A percentile compares a stretch with the other conserved stretches of the same genome.
These are phyloP conservation scores for Salvator merianae DNA, from an alignment of 2,113 vertebrate species.

Conservation along the genomic window DNA sequence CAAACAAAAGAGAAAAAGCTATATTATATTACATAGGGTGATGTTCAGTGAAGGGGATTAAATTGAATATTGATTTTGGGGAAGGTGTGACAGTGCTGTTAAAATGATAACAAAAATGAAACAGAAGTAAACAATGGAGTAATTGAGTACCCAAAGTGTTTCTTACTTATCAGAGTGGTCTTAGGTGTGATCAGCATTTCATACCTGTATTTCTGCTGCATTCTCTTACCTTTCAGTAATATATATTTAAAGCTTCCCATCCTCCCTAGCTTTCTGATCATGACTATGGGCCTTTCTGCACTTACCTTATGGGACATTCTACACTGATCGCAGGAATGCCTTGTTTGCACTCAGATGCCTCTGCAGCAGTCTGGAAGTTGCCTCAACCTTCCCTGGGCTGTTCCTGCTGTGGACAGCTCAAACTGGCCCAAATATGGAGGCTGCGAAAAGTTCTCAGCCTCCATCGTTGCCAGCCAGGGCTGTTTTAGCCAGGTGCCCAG, in stretches of 20 bases:
- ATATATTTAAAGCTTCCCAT: neutral
- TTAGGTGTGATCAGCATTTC: neutral
- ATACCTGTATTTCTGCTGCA: neutral
- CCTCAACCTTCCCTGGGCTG: too few species aligned
- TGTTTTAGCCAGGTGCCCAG: too few species aligned
- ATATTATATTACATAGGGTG: slow-evolving; percentile 44
- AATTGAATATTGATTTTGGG: slow-evolving; percentile 69
- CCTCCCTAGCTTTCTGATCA: neutral
- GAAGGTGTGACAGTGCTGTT: slow-evolving; percentile 58
- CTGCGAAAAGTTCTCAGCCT: too few species aligned
- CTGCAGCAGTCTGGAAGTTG: too few species aligned
- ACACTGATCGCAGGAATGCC: too few species aligned
- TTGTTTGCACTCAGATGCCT: too few species aligned
- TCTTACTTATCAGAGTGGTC: neutral
- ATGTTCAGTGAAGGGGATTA: slow-evolving; percentile 57
- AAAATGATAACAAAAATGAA: slow-evolving; percentile 37
- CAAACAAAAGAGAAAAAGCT: slow-evolving; percentile 53
- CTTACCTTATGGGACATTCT: too few species aligned
- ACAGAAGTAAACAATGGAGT: slow-evolving; percentile 38
- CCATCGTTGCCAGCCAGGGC: too few species aligned
- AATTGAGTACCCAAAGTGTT: slow-evolving; percentile 38
- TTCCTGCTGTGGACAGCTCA: too few species aligned
- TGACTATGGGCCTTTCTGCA: too few species aligned
- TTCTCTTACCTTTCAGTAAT: neutral
- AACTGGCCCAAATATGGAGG: too few species aligned